Evolutionary conservation across 1,140 invertebrate species (phyloP).

Genomic region (Bombyx mandarina): DNA sequence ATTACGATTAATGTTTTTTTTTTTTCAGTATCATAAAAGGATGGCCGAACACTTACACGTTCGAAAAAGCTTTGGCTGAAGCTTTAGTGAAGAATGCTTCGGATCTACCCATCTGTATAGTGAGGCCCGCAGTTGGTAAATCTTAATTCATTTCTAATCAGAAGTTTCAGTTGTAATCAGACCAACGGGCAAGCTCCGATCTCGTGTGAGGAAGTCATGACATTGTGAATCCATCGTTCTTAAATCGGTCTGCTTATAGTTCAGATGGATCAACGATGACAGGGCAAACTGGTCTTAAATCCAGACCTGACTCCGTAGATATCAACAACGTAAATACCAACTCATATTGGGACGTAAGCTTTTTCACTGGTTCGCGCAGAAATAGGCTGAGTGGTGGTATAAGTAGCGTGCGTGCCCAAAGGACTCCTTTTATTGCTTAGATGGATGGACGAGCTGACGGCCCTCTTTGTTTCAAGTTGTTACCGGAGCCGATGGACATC

Average conservation of each 20-base stretch:
- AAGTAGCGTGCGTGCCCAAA: too few species aligned
- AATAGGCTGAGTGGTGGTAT: too few species aligned
- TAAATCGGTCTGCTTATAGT: neutral
- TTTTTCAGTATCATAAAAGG: conserved; percentile 1
- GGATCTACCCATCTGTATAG: conserved; percentile 2
- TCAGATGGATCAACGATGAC: neutral
- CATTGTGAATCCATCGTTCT: neutral
- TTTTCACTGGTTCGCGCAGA: too few species aligned
- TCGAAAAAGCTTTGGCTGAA: conserved; percentile 5
- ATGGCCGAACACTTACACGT: conserved; percentile 6
- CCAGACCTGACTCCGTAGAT: neutral
- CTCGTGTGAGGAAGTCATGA: neutral
- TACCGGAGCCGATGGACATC: too few species aligned
- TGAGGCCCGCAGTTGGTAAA: conserved; percentile 4
- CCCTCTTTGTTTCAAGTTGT: too few species aligned
- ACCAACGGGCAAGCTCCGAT: too few species aligned
- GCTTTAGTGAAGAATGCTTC: neutral
- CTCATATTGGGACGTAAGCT: too few species aligned
- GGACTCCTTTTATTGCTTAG: too few species aligned
- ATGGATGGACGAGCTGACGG: too few species aligned
- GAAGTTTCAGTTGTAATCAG: neutral
- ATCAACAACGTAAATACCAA: neutral
- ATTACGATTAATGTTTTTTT: neutral
- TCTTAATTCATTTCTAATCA: neutral
- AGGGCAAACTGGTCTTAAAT: neutral